Evolutionary conservation across 2,888 invertebrate species (phyloP), one percentile per base, ranked within the genome.

Genomic region (Heliconius ethilla): DNA sequence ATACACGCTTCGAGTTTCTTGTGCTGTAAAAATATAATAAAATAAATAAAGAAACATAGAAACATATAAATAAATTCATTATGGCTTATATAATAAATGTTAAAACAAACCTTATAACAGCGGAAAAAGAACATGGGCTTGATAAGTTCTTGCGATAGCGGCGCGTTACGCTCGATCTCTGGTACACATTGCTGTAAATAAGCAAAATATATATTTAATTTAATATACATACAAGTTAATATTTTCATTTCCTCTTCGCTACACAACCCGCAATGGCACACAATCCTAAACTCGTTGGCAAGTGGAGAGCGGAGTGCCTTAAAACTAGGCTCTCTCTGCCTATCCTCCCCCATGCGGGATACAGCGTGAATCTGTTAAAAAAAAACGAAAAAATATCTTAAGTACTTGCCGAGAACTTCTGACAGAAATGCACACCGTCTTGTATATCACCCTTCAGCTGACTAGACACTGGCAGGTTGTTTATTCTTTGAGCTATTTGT

Each of bases 51-150:
- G 7, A 66, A 22, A 29, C 9, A 25, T 13, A 25, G 27, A 63
- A 66, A 66, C 7, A 66, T 33, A 29, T 10, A 66, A 33, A 29
- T 55, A 55, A 9, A 55, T 2, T 22, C 9, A n/a, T 55, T 0
- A 51, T 33, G 33, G 33, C 7, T 33, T 7, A 33, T 33, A 33
- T 33, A 33, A 33, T 33, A 9, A 0, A 0, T 33, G 2, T 73
- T 73, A 33, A 29, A 45, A 73, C 62, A 79, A 88, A 95, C 95
- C 94, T 96, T 96, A 88, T 96, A 96, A 83, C 96, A 96, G 79
- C 96, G 95, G 94, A 96, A 96, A 95, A 96, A 96, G 92, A 96
- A 96, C 95, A 96, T 96, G 0, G 96, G 96, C 79, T 95, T 94
- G 81, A 96, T 95, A 69, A 96, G 93, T 85, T 96, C 96, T 72